phyloP scores from a whole-genome alignment of 2,888 invertebrate genomes.

The Xylota sylvarum region DNA sequence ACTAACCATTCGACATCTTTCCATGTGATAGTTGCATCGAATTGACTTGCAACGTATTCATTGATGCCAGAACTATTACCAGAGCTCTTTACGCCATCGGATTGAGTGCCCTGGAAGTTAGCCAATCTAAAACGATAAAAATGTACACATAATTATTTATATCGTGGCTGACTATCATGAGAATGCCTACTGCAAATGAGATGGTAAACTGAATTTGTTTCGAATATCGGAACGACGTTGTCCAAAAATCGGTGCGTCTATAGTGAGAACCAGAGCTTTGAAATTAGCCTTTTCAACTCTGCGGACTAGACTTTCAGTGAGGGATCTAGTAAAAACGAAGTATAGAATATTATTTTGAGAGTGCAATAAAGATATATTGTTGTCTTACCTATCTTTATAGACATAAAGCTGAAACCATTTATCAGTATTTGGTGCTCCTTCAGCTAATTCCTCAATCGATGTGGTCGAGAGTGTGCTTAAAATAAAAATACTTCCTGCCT shows the following conservation, averaged over 20 bases:
- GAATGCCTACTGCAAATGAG: slow-evolving; percentile 87
- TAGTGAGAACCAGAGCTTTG: slow-evolving; percentile 93
- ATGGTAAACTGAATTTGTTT: slow-evolving; percentile 93
- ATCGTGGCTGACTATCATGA: background rate
- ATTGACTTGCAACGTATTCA: slow-evolving; percentile 91
- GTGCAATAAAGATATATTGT: background rate
- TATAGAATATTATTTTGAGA: background rate
- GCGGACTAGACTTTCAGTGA: slow-evolving; percentile 89
- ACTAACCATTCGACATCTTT: slow-evolving; percentile 94
- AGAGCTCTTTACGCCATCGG: slow-evolving; percentile 80
- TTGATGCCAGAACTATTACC: slow-evolving; percentile 89
- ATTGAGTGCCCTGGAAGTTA: slow-evolving; percentile 89
- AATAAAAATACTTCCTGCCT: slow-evolving; percentile 90
- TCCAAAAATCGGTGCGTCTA: slow-evolving; percentile 96
- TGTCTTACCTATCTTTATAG: slow-evolving; percentile 90
- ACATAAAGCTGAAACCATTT: slow-evolving; percentile 98
- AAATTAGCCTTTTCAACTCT: slow-evolving; percentile 94
- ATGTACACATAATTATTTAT: background rate
- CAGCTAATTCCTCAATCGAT: slow-evolving; percentile 94
- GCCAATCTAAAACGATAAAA: slow-evolving; percentile 88
- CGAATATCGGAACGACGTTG: slow-evolving; percentile 91
- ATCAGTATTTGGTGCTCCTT: slow-evolving; percentile 89
- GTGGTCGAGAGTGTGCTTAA: slow-evolving; percentile 94
- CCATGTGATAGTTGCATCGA: slow-evolving; percentile 94
- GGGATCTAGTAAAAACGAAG: slow-evolving; percentile 85